Base-by-base conservation (phyloP, 2,888 invertebrate genomes). In the Zhengitettix transpicula region DNA sequence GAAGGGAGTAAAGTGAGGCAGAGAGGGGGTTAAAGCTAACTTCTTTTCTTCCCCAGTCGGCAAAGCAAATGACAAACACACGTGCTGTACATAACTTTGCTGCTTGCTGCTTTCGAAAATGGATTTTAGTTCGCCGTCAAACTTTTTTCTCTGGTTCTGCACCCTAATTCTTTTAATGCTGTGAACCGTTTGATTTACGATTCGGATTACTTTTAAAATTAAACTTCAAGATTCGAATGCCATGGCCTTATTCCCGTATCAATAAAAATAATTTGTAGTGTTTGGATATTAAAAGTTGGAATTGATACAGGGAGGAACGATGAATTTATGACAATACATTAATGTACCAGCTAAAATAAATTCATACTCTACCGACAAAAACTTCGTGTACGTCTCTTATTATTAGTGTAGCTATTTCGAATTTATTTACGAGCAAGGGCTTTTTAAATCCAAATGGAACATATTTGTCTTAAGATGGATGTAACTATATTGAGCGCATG, bases 1-100 rank as follows among this genome's bases (percentile, higher is more conserved):
- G 51, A 51, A 51, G 51, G 51, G 51, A n/a, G 51, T 9, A 16
- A 9, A 51, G 51, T 11, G 53, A 12, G 11, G 17, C 12, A 8
- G 53, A n/a, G 53, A 16, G 17, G 15, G 53, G n/a, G 17, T 28
- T 28, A 16, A 17, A 14, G 17, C 12, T 28, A 12, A 28, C 16
- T 9, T 28, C 53, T 16, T 28, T 16, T 53, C 53, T 14, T 51
- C 52, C 42, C 52, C 15, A 40, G 40, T 14, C 16, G 40, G 28
- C 53, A 17, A 41, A 42, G 51, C 52, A 52, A 58, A 58, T 54
- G 58, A 58, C 58, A 58, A 58, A 58, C 58, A 58, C 58, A 58
- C 52, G 54, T 54, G 58, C 52, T 58, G 58, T 58, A 17, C 56
- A 42, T 55, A 59, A 59, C 58, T 58, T 42, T 42, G 58, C 53